Percentiles rank a stretch among this genome's conserved stretches.
Evolutionary conservation across 1,140 invertebrate genomes (phyloP).

Genomic region (Chrysoperla carnea): DNA sequence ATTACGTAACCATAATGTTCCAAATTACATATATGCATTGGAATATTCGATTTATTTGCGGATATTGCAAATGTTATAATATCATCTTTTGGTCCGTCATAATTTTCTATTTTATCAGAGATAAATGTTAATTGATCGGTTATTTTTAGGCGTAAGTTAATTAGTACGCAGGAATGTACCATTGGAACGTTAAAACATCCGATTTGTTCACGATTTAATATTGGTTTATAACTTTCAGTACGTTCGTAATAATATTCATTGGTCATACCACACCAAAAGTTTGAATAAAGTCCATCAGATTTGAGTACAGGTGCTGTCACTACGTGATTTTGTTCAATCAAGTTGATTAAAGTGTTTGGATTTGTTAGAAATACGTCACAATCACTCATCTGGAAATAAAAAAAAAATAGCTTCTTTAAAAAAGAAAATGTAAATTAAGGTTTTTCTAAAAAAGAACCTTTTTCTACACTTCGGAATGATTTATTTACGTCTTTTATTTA

Average conservation of each 20-base stretch:
- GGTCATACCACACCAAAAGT: constrained; percentile 92
- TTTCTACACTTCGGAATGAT: too few species aligned
- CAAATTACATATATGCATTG: constrained; percentile 67
- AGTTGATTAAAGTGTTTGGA: constrained; percentile 38
- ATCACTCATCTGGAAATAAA: constrained; percentile 62
- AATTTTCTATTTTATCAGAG: constrained; percentile 36
- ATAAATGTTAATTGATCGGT: constrained; percentile 63
- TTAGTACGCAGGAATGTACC: constrained; percentile 77
- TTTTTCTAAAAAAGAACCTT: too few species aligned
- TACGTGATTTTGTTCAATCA: constrained; percentile 46
- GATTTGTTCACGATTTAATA: constrained; percentile 47
- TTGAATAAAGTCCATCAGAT: constrained; percentile 78
- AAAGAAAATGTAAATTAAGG: too few species aligned
- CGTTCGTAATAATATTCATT: constrained; percentile 74
- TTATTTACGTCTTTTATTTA: too few species aligned
- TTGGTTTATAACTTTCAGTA: constrained; percentile 72
- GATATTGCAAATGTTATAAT: constrained; percentile 86
- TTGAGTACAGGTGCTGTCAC: constrained; percentile 70
- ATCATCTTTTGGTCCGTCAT: constrained; percentile 73
- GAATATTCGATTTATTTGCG: constrained; percentile 54
- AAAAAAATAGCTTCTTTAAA: constrained; percentile 1
- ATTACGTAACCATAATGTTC: constrained; percentile 66
- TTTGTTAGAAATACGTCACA: constrained; percentile 75
- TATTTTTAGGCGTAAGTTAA: constrained; percentile 45
- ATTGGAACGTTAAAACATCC: constrained; percentile 81